phyloP scores from a whole-genome alignment of 2,113 vertebrate species.

The Pangasianodon gigas region DNA sequence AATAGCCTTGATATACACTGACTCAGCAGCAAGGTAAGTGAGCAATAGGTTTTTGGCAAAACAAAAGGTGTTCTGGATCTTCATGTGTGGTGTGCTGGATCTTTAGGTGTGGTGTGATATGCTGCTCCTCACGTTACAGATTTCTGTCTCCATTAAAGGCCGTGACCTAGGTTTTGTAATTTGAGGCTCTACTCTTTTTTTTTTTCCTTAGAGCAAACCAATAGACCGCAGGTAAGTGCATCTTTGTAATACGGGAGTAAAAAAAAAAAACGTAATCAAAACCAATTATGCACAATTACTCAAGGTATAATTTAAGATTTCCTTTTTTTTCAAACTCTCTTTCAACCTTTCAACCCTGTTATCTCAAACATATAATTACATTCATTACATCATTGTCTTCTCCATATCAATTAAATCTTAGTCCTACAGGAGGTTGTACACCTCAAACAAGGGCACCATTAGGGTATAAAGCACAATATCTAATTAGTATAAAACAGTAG shows the following conservation, averaged over 20 bases:
- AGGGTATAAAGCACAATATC: slow-evolving; percentile 69
- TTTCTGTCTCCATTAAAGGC: slow-evolving; percentile 31
- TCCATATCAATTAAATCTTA: slow-evolving; percentile 34
- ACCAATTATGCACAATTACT: background rate
- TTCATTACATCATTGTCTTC: background rate
- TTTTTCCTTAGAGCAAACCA: background rate
- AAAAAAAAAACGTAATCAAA: background rate
- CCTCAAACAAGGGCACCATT: slow-evolving; percentile 68
- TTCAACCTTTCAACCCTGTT: background rate
- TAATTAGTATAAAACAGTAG: slow-evolving; percentile 72
- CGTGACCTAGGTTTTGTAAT: slow-evolving; percentile 57
- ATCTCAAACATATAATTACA: background rate
- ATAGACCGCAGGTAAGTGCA: background rate
- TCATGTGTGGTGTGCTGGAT: slow-evolving; percentile 14
- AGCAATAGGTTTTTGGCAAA: background rate
- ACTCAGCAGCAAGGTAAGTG: background rate
- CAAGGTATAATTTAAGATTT: background rate
- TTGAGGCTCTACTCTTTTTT: slow-evolving; percentile 54
- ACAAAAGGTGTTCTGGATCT: background rate
- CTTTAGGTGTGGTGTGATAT: slow-evolving; percentile 13
- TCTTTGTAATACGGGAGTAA: background rate
- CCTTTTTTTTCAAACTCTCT: background rate
- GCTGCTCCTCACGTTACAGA: slow-evolving; percentile 4
- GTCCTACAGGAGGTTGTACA: slow-evolving; percentile 60
- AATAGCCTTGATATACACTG: background rate